Percentiles rank a stretch among this genome's conserved stretches.
Evolutionary conservation across 1,140 invertebrate species (phyloP).

Genomic region (Rhopalosiphum maidis): DNA sequence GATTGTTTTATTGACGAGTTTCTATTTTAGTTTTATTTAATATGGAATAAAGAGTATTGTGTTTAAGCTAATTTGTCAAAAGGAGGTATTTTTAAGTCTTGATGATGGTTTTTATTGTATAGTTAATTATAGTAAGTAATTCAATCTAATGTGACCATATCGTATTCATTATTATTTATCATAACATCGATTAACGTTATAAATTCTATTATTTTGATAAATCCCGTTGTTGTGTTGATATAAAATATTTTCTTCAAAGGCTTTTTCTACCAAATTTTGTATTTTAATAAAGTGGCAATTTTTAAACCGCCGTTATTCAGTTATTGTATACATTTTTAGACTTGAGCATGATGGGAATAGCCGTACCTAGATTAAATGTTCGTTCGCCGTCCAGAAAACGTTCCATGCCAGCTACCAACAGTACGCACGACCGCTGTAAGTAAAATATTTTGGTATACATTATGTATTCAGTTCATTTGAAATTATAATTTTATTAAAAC

Average conservation of each 20-base stretch:
- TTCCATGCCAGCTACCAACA: background rate
- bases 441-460: background rate
- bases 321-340: conserved; percentile 15
- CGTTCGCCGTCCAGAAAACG: conserved; percentile 40
- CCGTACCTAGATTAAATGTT: conserved; percentile 9
- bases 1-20: background rate
- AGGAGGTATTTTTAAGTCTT: background rate
- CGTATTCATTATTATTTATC: background rate
- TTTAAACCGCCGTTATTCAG: background rate
- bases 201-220: background rate
- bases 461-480: background rate
- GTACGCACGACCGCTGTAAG: conserved; percentile 32
- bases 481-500: background rate
- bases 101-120: background rate
- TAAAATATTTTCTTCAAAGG: background rate
- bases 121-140: background rate
- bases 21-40: background rate
- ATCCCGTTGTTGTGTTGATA: background rate
- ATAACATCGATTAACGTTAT: background rate
- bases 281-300: background rate
- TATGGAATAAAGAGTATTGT: background rate
- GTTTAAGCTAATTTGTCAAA: background rate
- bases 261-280: background rate
- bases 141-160: background rate
- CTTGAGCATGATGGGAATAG: conserved; percentile 31